Evolutionary conservation across 2,113 vertebrate genomes (phyloP), one percentile per base, ranked within the genome.

Genomic region (Zosterops japonicus): DNA sequence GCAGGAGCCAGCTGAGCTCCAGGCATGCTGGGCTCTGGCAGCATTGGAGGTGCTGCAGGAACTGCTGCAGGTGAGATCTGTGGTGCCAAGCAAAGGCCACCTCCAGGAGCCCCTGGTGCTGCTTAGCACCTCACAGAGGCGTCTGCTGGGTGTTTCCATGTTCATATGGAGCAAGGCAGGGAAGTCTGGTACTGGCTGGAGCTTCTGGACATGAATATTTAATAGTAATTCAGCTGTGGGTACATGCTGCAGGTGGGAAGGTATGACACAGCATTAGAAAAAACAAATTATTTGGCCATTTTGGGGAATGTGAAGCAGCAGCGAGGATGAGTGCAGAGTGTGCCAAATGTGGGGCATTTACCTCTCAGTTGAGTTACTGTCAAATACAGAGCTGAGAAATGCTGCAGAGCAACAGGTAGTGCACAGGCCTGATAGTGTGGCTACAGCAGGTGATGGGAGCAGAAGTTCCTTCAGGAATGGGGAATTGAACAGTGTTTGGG

Each of bases 221-320:
- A 21, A 72, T 80, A 20, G n/a, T 83, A 89, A 85, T 90, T 96
- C 93, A 39, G 71, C 80, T 83, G 76, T 64, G 89, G 86, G 9
- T 71, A 83, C 83, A 87, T 29, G 4, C 83, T 89, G 96, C 83
- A 95, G 94, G 80, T 93, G 89, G 90, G 87, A 94, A 93, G 82
- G 85, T 93, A 77, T 93, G 91, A 86, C 92, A 93, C 83, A 94
- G 92, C 85, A 85, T 82, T 69, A 87, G 84, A 88, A 95, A 91
- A 91, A 97, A 95, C 68, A 94, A 96, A 93, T 94, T 89, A 82
- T 81, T 87, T 25, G 83, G 82, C 89, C 39, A 6, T 95, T 97
- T 95, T 96, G 39, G 18, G 87, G 78, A 78, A 67, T 42, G 75
- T 41, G 33, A 70, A 56, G 55, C 71, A 36, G 84, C 35, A 6